Conservation (phyloP, 1,140 invertebrate species). For the Drosophila orena region DNA sequence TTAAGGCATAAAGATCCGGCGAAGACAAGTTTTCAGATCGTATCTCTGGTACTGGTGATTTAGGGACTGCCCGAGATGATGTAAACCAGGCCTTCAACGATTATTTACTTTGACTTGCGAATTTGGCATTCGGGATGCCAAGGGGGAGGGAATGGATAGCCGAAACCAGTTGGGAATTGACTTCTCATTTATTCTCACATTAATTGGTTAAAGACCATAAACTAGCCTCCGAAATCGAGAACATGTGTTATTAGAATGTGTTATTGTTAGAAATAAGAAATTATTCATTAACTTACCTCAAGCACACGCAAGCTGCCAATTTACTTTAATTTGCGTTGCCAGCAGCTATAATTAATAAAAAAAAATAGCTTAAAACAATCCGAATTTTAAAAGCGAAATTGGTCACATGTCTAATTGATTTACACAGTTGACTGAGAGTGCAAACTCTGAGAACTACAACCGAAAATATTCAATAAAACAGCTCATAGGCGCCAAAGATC, state of each 20-base stretch:
- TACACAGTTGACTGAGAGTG: conserved; percentile 4
- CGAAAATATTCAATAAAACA: conserved; percentile 10
- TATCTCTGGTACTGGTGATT: conserved; percentile 26
- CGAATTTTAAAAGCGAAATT: conserved; percentile 1
- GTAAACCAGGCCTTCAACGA: conserved; percentile 45
- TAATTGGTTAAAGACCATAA: not conserved
- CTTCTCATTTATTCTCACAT: conserved; percentile 5
- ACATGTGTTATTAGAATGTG: no score
- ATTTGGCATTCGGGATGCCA: conserved; percentile 6
- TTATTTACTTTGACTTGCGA: conserved; percentile 46
- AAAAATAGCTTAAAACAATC: conserved; percentile 4
- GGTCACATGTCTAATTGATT: conserved; percentile 28
- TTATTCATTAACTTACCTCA: not conserved
- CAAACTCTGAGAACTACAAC: conserved; percentile 17
- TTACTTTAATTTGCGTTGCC: not conserved
- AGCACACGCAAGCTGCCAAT: not conserved
- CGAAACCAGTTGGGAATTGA: conserved; percentile 20
- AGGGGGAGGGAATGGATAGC: not conserved
- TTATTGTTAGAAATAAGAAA: no score
- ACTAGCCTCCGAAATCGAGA: not conserved
- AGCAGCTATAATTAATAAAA: conserved; percentile 22
- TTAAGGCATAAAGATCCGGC: conserved; percentile 46
- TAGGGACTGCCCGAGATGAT: conserved; percentile 31
- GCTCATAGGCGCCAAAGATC: not conserved
- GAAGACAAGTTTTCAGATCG: conserved; percentile 37